Conservation (phyloP, 2,888 invertebrate genomes). For the Catocala sponsa region DNA sequence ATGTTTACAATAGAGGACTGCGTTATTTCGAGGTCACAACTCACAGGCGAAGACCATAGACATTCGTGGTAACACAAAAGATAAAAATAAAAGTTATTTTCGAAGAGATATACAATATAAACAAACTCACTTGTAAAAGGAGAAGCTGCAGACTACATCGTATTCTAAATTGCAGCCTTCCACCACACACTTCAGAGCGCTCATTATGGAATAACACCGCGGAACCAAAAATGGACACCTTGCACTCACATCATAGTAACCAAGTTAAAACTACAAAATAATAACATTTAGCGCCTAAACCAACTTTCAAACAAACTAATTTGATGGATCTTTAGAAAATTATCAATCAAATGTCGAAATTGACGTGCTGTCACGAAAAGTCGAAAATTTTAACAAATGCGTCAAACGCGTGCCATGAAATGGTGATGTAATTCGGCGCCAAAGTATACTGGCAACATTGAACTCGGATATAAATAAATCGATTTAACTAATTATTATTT, state of each 20-base stretch:
- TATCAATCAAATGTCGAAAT: conserved; percentile 88
- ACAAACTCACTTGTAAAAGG: conserved; percentile 85
- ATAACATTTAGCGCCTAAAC: conserved; percentile 84
- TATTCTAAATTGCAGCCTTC: conserved; percentile 85
- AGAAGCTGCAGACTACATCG: conserved; percentile 86
- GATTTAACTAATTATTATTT: conserved; percentile 8
- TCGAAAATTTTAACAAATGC: conserved; percentile 79
- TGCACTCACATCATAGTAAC: conserved; percentile 78
- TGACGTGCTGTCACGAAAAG: conserved; percentile 88
- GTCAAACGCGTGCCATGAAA: conserved; percentile 85
- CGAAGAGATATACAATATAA: conserved; percentile 42
- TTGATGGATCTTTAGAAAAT: conserved; percentile 87
- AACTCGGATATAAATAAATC: conserved; percentile 17
- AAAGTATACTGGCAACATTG: conserved; percentile 70
- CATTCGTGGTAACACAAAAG: conserved; percentile 23
- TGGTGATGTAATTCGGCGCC: conserved; percentile 83
- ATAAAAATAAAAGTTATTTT: conserved; percentile 25
- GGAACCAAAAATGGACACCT: conserved; percentile 74
- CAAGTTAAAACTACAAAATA: conserved; percentile 69
- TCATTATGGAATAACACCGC: conserved; percentile 71
- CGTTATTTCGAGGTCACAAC: conserved; percentile 54
- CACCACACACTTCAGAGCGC: conserved; percentile 82
- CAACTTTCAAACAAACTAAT: conserved; percentile 87
- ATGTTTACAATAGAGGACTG: conserved; percentile 41
- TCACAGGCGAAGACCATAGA: conserved; percentile 34